Evolutionary conservation across 2,797 vertebrate genomes (phyloP), one percentile per base, ranked within the genome.

Genomic region (Tapera naevia): DNA sequence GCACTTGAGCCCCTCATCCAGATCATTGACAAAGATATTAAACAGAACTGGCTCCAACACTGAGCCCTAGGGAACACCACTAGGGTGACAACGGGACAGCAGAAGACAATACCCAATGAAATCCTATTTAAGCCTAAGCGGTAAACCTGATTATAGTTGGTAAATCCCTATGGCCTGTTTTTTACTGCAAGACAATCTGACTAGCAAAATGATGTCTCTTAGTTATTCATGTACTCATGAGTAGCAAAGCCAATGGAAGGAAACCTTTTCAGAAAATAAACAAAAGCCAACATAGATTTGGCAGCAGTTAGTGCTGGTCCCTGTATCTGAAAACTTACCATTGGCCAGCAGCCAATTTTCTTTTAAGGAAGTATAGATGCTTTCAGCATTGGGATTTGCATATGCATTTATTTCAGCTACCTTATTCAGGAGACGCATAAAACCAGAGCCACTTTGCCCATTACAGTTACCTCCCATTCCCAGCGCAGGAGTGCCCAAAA

Each of bases 231-330:
- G 7, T 28, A 73, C 43, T 75, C 58, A 70, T 23, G 7, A 94
- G 82, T 33, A 1, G 2, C 14, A 76, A 92, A 61, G 24, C 8
- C 48, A 71, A 80, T 4, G 28, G 48, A 84, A 64, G 27, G 37
- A 83, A 94, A 69, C 17, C 89, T n/a, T 73, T 57, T 56, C 57
- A 70, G 48, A 62, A 76, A 89, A 89, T 61, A 91, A 90, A 88
- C 33, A 71, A 73, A 70, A 74, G 35, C 76, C 15, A 35, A 73
- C 48, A 71, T 53, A n/a, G 37, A 62, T 86, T 74, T 71, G 74
- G 69, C 69, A 86, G 46, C 50, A 37, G 51, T 70, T 57, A 32
- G 45, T 19, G 27, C 33, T 54, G 15, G 17, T 65, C 57, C 30
- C 14, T 37, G 15, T 22, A 53, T 50, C 61, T 82, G 69, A 64